Percentiles rank a stretch among this genome's conserved stretches.
Conservation (phyloP, 2,888 invertebrate species). For the Caenorhabditis sinica region DNA sequence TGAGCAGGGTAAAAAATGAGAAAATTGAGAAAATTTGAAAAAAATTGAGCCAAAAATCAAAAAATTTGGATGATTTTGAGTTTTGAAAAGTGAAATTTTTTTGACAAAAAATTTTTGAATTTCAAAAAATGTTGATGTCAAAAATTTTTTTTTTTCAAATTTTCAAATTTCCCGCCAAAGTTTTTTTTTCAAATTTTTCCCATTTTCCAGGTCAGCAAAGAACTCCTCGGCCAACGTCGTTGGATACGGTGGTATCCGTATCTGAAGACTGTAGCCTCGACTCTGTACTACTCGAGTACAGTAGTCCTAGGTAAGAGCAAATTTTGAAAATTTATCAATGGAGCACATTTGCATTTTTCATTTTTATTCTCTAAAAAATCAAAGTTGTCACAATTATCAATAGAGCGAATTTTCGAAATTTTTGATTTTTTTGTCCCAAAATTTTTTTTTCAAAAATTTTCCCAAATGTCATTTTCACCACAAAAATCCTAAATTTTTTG, state of each 20-base stretch:
- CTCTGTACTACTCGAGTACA: constrained; percentile 77
- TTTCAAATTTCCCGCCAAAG: neutral
- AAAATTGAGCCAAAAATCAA: neutral
- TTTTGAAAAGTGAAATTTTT: constrained; percentile 1
- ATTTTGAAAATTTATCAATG: neutral
- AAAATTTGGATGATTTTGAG: neutral
- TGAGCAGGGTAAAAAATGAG: constrained; percentile 67
- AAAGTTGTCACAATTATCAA: neutral
- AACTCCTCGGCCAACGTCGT: constrained; percentile 69
- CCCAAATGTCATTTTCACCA: too few relatives aligned
- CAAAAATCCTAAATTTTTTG: too few relatives aligned
- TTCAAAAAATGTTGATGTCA: neutral
- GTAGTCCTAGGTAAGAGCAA: constrained; percentile 75
- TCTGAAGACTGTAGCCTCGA: constrained; percentile 71
- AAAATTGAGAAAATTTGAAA: neutral
- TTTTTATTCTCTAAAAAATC: neutral
- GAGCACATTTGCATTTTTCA: neutral
- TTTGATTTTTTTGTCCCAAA: neutral
- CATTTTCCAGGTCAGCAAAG: constrained; percentile 63
- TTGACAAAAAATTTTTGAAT: constrained; percentile 9
- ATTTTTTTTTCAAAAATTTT: neutral
- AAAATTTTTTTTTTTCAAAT: neutral
- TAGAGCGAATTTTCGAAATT: too few relatives aligned
- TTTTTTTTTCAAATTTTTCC: neutral
- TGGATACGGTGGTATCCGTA: constrained; percentile 77